Percentiles rank a stretch among this genome's conserved stretches.
phyloP scores from a whole-genome alignment of 2,888 invertebrate genomes.

The Nephrocerus scutellatus region DNA sequence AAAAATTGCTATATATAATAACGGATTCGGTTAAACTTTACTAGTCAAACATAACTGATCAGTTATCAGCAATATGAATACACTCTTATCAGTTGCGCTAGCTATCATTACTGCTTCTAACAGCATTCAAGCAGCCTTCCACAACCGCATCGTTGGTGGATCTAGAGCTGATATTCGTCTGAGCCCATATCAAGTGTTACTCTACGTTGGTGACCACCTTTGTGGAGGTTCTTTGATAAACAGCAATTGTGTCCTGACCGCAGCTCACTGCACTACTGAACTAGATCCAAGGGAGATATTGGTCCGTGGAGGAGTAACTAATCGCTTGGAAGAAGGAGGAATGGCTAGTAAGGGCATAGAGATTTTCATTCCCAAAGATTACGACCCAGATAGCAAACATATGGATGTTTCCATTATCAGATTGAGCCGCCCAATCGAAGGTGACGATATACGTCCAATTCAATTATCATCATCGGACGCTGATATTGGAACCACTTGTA shows the following conservation, averaged over 20 bases:
- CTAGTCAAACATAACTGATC: too few species aligned
- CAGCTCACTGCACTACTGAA: conserved; percentile 22
- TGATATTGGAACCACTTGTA: conserved; percentile 4
- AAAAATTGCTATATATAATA: too few species aligned
- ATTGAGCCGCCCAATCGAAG: conserved; percentile 45
- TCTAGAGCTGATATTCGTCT: neutral
- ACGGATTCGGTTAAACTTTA: too few species aligned
- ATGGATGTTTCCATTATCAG: conserved; percentile 51
- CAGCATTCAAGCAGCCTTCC: too few species aligned
- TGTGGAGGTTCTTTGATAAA: conserved; percentile 25
- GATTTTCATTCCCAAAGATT: conserved; percentile 1
- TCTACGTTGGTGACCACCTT: conserved; percentile 9
- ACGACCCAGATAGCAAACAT: conserved; percentile 40
- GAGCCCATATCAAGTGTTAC: neutral
- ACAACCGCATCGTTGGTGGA: neutral
- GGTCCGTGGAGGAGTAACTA: conserved; percentile 8
- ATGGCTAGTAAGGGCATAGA: neutral
- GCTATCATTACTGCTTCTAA: too few species aligned
- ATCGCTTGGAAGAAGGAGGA: conserved; percentile 2
- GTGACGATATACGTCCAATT: conserved; percentile 42
- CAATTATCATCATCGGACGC: neutral
- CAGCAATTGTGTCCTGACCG: conserved; percentile 25
- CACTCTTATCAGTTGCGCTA: too few species aligned
- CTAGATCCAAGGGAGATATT: neutral
- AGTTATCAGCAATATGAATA: too few species aligned